These are phyloP conservation scores for Leptestheria dahalacensis DNA, from an alignment of 1,140 invertebrate genomes.

Conservation along the genomic window DNA sequence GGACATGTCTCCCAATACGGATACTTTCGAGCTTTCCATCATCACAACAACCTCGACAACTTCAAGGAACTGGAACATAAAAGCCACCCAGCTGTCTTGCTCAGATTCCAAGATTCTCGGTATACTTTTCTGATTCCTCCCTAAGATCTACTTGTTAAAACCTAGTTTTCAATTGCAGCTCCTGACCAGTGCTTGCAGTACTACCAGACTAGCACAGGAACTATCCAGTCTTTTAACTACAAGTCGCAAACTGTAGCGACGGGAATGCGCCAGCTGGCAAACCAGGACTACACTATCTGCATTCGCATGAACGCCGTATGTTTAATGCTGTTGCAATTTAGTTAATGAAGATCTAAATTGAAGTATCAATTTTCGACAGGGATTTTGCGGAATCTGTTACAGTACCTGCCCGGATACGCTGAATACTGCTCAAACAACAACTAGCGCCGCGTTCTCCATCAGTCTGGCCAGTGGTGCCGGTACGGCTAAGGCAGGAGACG, in stretches of 20 bases:
- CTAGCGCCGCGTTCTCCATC: background rate
- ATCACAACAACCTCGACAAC: slow-evolving; percentile 20
- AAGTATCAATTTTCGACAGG: background rate
- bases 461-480: background rate
- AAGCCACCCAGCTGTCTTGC: slow-evolving; percentile 20
- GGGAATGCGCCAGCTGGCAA: slow-evolving; percentile 41
- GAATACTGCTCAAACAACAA: background rate
- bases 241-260: background rate
- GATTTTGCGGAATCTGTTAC: slow-evolving; percentile 14
- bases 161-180: background rate
- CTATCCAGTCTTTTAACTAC: slow-evolving; percentile 7
- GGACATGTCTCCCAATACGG: background rate
- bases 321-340: background rate
- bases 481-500: background rate
- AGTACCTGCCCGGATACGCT: background rate
- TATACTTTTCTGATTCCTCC: background rate
- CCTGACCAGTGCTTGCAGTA: slow-evolving; percentile 7
- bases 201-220: background rate
- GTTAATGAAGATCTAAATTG: background rate
- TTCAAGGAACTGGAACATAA: slow-evolving; percentile 22
- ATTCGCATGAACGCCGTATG: slow-evolving; percentile 36
- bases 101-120: background rate
- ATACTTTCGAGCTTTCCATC: slow-evolving; percentile 14
- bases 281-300: slow-evolving; percentile 59
- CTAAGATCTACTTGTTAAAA: background rate